Evolutionary conservation across 2,797 vertebrate species (phyloP).

Genomic region (Eulemur coronatus): DNA sequence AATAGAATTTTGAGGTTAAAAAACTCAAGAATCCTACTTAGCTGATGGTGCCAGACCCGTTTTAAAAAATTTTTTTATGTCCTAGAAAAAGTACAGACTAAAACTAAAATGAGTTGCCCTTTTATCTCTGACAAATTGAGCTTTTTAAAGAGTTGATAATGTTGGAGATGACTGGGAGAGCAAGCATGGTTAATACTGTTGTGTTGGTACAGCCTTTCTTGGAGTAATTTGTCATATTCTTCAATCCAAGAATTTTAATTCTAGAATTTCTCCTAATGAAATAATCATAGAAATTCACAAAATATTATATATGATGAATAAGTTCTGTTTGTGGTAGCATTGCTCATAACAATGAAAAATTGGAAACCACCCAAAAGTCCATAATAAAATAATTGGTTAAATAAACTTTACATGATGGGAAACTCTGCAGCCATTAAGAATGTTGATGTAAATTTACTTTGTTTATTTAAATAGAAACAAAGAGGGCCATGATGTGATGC

Average conservation of each 20-base stretch:
- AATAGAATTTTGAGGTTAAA: conserved; percentile 11
- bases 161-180: neutral
- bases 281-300: neutral
- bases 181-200: neutral
- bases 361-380: neutral
- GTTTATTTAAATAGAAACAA: neutral
- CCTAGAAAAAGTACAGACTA: neutral
- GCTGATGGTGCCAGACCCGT: neutral
- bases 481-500: neutral
- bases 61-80: neutral
- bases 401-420: neutral
- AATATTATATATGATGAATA: neutral
- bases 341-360: conserved; percentile 19
- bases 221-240: neutral
- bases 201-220: neutral
- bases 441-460: neutral
- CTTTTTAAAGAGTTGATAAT: neutral
- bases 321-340: neutral
- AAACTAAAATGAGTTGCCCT: neutral
- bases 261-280: conserved; percentile 1
- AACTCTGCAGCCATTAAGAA: neutral
- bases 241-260: conserved; percentile 35
- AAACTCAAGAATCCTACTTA: neutral
- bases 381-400: conserved; percentile 27
- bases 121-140: neutral